Evolutionary conservation across 2,797 vertebrate species (phyloP), one percentile per base, ranked within the genome.

Genomic region (Enteromius viviparus): DNA sequence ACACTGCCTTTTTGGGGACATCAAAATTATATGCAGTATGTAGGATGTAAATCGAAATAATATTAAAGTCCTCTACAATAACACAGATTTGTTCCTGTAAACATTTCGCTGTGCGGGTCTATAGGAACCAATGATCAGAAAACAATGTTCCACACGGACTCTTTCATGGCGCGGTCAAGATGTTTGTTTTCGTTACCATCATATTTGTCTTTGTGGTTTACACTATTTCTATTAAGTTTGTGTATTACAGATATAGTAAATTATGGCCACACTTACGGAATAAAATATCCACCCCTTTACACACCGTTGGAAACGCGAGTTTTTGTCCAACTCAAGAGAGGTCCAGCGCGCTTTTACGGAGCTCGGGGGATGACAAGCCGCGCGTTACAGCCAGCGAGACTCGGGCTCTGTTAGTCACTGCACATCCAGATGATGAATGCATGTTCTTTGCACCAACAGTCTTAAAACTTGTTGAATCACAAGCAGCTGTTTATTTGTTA

Each of bases 401-500:
- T 66, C 91, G 89, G 29, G 94, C 91, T 29, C 86, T 96, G 26
- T 1, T 95, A 7, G 89, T 96, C 0, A 99, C 95, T 64, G 98
- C 97, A 81, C 98, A 99, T 88, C 98, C 98, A 21, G 98, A 99
- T 91, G 98, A 99, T 88, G 98, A 99, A 88, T 96, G 96, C 12
- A 96, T 99, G 97, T 99, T 99, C 91, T 99, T 99, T 92, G 95
- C 96, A 21, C 98, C 98, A 75, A 93, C 96, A 3, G 87, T 98
- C 78, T 84, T 98, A 47, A 90, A 92, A 69, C 92, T 99, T 58
- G 82, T 90, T 65, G 91, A 92, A 83, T 89, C 88, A 80, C 90
- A 91, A 47, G 92, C 88, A 88, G 87, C 62, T 15, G 89, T 96
- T 49, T 92, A 94, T 85, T 84, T 99, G 91, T 94, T 99, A 51